Percentiles rank a stretch among this genome's conserved stretches.
phyloP scores from a whole-genome alignment of 2,888 invertebrate genomes.

The Tiliacea aurago region DNA sequence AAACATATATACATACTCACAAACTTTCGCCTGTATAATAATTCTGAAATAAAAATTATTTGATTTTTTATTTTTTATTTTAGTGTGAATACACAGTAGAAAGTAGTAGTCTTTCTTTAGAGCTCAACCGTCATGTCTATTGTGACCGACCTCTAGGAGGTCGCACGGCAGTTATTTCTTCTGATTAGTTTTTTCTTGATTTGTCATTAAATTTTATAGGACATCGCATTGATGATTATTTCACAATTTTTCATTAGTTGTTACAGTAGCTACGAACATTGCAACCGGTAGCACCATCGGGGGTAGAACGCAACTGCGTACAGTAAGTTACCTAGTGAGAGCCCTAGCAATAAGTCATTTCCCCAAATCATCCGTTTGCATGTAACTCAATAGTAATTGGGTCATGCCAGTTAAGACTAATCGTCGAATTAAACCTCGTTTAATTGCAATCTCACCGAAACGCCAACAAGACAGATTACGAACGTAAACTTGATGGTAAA shows the following conservation, averaged over 20 bases:
- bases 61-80: no score
- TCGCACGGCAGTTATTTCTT: no score
- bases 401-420: slow-evolving; percentile 59
- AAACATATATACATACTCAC: no score
- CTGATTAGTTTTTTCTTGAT: no score
- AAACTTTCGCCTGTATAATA: no score
- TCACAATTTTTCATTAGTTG: neutral
- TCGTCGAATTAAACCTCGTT: slow-evolving; percentile 62
- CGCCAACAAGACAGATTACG: slow-evolving; percentile 64
- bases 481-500: slow-evolving; percentile 62
- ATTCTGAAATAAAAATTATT: no score
- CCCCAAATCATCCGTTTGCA: slow-evolving; percentile 47
- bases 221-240: neutral
- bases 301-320: neutral
- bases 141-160: no score
- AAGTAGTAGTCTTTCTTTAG: neutral
- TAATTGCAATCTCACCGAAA: slow-evolving; percentile 63
- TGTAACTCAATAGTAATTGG: slow-evolving; percentile 57
- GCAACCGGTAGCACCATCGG: no score
- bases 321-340: neutral
- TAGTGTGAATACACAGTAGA: no score
- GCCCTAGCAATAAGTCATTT: slow-evolving; percentile 22
- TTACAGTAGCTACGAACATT: neutral
- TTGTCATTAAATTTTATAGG: neutral
- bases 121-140: no score